Conservation (phyloP, 1,140 invertebrate species). For the Orussus abietinus region DNA sequence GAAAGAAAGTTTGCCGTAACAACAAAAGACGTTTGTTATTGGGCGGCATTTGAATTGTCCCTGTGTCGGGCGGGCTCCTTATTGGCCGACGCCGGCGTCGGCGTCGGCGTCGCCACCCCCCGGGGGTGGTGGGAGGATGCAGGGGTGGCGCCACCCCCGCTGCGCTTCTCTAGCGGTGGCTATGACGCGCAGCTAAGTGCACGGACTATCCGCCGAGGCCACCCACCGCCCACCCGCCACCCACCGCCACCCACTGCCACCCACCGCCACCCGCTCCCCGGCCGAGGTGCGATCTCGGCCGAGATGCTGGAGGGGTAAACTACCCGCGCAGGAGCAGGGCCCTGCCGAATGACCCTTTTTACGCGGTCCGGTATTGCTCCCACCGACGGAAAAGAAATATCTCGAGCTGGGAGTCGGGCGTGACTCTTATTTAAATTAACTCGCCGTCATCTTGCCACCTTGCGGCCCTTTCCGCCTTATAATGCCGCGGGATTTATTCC, state of each 20-base stretch:
- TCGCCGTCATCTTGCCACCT: too few relatives aligned
- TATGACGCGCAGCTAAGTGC: constrained; percentile 39
- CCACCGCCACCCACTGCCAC: constrained; percentile 10
- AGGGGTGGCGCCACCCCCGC: constrained; percentile 1
- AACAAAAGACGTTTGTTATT: constrained; percentile 57
- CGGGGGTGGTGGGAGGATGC: neutral
- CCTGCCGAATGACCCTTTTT: constrained; percentile 34
- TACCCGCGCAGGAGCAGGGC: constrained; percentile 24
- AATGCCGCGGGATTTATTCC: too few relatives aligned
- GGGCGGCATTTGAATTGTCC: constrained; percentile 54
- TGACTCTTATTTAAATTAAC: constrained; percentile 10
- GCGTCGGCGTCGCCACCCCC: constrained; percentile 36
- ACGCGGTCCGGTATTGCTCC: constrained; percentile 20
- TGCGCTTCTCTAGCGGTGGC: constrained; percentile 19
- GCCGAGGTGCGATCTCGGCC: too few relatives aligned
- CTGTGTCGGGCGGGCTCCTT: constrained; percentile 48
- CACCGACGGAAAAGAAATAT: constrained; percentile 21
- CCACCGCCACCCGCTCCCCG: constrained; percentile 13
- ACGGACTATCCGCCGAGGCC: constrained; percentile 32
- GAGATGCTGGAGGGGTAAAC: too few relatives aligned
- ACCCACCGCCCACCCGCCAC: constrained; percentile 12
- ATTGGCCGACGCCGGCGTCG: constrained; percentile 43
- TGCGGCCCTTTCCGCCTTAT: too few relatives aligned
- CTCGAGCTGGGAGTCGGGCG: constrained; percentile 16
- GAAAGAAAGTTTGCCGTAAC: constrained; percentile 51